Conservation (phyloP, 2,888 invertebrate genomes). For the Eupithecia dodoneata region DNA sequence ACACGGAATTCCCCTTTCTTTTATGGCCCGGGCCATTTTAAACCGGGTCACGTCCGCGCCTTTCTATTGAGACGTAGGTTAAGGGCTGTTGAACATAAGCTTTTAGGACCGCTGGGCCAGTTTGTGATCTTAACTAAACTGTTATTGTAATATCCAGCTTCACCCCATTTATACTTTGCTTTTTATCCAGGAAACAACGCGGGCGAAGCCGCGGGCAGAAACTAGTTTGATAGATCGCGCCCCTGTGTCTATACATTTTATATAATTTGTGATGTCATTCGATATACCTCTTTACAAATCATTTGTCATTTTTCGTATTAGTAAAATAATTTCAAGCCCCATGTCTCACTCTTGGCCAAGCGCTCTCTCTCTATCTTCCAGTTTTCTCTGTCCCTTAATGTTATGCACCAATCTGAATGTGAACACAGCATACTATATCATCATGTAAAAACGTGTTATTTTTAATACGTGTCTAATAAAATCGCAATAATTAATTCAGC, state of each 20-base stretch:
- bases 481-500: too few species aligned
- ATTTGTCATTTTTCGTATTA: background rate
- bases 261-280: background rate
- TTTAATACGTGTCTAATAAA: too few species aligned
- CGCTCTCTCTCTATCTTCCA: background rate
- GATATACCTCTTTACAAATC: background rate
- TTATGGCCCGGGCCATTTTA: slow-evolving; percentile 31
- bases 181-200: too few species aligned
- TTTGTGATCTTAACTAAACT: background rate
- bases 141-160: background rate
- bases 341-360: background rate
- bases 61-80: slow-evolving; percentile 42
- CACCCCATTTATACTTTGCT: too few species aligned
- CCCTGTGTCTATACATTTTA: background rate
- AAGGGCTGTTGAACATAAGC: slow-evolving; percentile 17
- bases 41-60: slow-evolving; percentile 39
- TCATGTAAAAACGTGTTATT: too few species aligned
- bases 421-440: background rate
- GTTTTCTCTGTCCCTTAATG: background rate
- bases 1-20: slow-evolving; percentile 37
- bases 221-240: background rate
- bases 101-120: background rate
- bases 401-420: background rate
- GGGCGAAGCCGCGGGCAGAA: too few species aligned
- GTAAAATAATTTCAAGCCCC: background rate